Percentiles rank a stretch among this genome's conserved stretches.
These are phyloP conservation scores for Beaufortia kweichowensis DNA, from an alignment of 2,113 vertebrate genomes.

Conservation along the genomic window DNA sequence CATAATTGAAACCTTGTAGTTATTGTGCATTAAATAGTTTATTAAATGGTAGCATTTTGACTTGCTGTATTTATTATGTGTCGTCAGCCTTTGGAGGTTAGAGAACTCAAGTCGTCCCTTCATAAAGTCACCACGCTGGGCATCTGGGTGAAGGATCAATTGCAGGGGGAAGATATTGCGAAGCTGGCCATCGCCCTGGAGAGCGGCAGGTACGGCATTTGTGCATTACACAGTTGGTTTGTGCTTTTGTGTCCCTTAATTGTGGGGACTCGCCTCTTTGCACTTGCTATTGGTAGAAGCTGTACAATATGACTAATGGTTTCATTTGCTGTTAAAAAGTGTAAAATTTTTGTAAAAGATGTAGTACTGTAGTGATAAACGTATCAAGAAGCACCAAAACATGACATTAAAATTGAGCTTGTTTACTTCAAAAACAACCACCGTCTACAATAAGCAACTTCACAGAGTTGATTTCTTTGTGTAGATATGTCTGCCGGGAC, in stretches of 20 bases:
- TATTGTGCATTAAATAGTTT: too few species aligned
- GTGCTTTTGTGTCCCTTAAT: background rate
- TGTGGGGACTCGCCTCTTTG: too few species aligned
- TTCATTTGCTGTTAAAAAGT: too few species aligned
- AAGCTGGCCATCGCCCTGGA: constrained; percentile 71
- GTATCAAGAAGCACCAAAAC: too few species aligned
- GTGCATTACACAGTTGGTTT: background rate
- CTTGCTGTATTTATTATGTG: background rate
- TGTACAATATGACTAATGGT: too few species aligned
- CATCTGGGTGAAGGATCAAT: constrained; percentile 67
- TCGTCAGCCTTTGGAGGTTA: constrained; percentile 73
- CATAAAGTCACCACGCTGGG: constrained; percentile 74
- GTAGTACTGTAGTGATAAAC: too few species aligned
- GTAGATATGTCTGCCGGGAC: constrained; percentile 72
- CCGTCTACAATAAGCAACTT: background rate
- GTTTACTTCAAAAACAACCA: too few species aligned
- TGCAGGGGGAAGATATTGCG: constrained; percentile 59
- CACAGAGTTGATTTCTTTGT: background rate
- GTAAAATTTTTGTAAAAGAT: too few species aligned
- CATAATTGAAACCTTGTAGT: background rate
- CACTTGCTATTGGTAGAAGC: too few species aligned
- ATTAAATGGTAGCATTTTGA: too few species aligned
- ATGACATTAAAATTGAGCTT: too few species aligned
- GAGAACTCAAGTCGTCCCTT: constrained; percentile 65
- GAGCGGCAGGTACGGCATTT: constrained; percentile 69